Conservation (phyloP, 2,797 vertebrate species). For the Helicolenus hilgendorfi region DNA sequence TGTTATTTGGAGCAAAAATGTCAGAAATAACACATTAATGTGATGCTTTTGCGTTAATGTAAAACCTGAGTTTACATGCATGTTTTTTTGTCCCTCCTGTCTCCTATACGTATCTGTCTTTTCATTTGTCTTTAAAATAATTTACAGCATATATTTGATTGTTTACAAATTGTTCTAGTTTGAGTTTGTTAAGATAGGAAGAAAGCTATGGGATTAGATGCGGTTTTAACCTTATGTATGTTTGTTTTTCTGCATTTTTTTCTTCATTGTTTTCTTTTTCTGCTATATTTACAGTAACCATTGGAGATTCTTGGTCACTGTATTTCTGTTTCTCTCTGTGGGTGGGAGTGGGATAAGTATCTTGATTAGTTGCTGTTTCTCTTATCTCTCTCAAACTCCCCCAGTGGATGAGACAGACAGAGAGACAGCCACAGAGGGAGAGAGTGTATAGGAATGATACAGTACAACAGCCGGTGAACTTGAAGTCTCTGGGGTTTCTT, state of each 20-base stretch:
- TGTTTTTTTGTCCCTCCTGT: not conserved
- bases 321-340: slow-evolving; percentile 1
- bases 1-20: not conserved
- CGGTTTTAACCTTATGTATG: not conserved
- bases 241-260: not conserved
- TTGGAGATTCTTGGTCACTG: not conserved
- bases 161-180: not conserved
- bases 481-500: slow-evolving; percentile 9
- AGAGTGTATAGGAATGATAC: not conserved
- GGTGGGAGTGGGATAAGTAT: slow-evolving; percentile 43
- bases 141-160: not conserved
- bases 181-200: not conserved
- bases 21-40: not conserved
- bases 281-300: not conserved
- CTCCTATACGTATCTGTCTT: not conserved
- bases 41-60: not conserved
- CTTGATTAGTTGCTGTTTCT: slow-evolving; percentile 40
- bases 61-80: not conserved
- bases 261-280: not conserved
- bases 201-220: not conserved
- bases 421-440: not conserved
- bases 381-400: slow-evolving; percentile 36
- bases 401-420: slow-evolving; percentile 1
- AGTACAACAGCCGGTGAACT: slow-evolving; percentile 1
- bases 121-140: not conserved